Percentiles rank a stretch among this genome's conserved stretches.
These are phyloP conservation scores for Rattus rattus DNA, from an alignment of 2,113 vertebrate genomes.

Conservation along the genomic window DNA sequence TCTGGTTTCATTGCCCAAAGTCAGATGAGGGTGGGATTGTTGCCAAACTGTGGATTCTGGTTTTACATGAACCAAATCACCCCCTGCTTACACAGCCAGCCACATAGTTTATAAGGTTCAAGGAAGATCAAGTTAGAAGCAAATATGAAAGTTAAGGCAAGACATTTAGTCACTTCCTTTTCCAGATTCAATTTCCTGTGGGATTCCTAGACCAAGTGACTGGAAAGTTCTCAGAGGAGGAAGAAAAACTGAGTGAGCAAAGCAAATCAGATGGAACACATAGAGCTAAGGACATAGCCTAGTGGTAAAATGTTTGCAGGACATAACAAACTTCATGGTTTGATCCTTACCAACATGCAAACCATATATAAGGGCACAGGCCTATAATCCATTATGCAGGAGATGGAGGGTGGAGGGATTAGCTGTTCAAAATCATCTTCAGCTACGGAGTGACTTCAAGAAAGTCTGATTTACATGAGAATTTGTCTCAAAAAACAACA, in stretches of 20 bases:
- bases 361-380: neutral
- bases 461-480: neutral
- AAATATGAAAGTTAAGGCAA: neutral
- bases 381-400: neutral
- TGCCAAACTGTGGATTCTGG: neutral
- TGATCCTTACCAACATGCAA: neutral
- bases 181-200: neutral
- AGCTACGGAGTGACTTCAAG: neutral
- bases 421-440: neutral
- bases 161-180: neutral
- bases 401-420: neutral
- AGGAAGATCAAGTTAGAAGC: neutral
- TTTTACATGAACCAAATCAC: neutral
- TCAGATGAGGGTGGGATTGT: neutral
- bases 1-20: neutral
- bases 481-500: neutral
- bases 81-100: neutral
- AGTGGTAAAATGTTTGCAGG: neutral
- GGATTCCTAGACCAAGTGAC: neutral
- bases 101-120: neutral
- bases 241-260: neutral
- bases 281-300: neutral
- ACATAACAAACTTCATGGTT: neutral
- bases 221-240: neutral
- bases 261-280: neutral